phyloP scores from a whole-genome alignment of 2,113 vertebrate genomes.

The Tautogolabrus adspersus region DNA sequence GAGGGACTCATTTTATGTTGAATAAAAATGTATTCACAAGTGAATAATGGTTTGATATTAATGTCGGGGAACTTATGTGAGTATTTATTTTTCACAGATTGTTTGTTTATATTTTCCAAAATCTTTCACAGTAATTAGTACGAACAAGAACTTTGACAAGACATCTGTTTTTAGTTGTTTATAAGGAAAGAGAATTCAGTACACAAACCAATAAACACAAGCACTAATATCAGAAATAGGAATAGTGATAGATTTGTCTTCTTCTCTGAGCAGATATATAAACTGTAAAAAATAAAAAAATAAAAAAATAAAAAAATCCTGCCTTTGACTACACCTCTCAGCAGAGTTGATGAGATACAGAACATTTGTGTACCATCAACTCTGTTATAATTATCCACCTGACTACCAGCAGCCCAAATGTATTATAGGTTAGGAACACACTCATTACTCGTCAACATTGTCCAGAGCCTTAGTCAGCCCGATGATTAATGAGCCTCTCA shows the following conservation, averaged over 20 bases:
- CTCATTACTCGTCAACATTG: constrained; percentile 74
- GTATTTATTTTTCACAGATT: too few species aligned
- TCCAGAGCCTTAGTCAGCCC: constrained; percentile 76
- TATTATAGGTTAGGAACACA: constrained; percentile 70
- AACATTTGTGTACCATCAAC: constrained; percentile 39
- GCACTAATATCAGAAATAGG: too few species aligned
- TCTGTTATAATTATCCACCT: constrained; percentile 61
- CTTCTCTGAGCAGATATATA: neutral
- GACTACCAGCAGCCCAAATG: constrained; percentile 64
- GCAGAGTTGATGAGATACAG: neutral
- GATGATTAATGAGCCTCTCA: constrained; percentile 80
- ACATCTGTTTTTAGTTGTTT: too few species aligned
- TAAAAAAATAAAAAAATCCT: too few species aligned
- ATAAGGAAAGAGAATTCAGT: too few species aligned
- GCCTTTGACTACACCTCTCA: neutral
- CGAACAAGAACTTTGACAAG: too few species aligned
- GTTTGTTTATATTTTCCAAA: too few species aligned
- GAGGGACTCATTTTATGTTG: neutral
- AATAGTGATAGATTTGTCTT: neutral
- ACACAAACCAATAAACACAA: too few species aligned
- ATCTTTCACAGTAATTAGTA: too few species aligned
- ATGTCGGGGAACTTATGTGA: too few species aligned
- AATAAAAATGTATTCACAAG: neutral
- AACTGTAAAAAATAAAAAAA: constrained; percentile 44
- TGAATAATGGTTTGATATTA: neutral